phyloP scores from a whole-genome alignment of 2,113 vertebrate genomes.

The Typhlomys cinereus region DNA sequence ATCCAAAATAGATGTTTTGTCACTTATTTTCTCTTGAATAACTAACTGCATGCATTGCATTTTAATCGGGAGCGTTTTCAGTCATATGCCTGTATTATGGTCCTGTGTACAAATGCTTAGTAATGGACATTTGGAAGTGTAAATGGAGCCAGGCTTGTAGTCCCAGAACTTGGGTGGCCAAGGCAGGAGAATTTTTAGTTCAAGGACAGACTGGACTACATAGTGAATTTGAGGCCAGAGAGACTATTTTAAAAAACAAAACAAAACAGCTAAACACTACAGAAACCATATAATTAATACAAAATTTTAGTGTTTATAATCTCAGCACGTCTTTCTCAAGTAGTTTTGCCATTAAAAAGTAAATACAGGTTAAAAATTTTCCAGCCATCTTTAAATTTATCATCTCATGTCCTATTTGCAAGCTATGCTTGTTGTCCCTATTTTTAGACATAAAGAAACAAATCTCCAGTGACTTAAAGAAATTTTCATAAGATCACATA shows the following conservation, averaged over 20 bases:
- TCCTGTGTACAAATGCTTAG: not conserved
- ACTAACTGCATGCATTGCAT: conserved; percentile 34
- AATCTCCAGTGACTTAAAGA: conserved; percentile 19
- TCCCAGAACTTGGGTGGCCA: too few relatives aligned
- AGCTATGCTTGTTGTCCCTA: not conserved
- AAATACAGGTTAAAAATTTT: conserved; percentile 34
- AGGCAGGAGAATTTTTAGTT: too few relatives aligned
- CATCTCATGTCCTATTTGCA: conserved; percentile 48
- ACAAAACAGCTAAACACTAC: too few relatives aligned
- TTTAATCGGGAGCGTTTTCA: conserved; percentile 52
- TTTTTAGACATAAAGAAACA: conserved; percentile 51
- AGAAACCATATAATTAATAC: conserved; percentile 17
- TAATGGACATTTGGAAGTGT: not conserved
- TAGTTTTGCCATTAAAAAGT: conserved; percentile 38
- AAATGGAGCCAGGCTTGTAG: not conserved
- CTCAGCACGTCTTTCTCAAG: conserved; percentile 27
- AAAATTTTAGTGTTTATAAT: conserved; percentile 41
- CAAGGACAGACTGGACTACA: too few relatives aligned
- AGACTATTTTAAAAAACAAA: too few relatives aligned
- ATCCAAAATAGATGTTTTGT: conserved; percentile 30
- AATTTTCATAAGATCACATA: conserved; percentile 8
- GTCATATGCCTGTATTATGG: not conserved
- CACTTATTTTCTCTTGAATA: conserved; percentile 29
- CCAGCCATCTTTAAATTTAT: not conserved
- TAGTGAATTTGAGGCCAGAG: too few relatives aligned